Conservation (phyloP, 2,113 vertebrate species). For the Pomatostomus ruficeps region DNA sequence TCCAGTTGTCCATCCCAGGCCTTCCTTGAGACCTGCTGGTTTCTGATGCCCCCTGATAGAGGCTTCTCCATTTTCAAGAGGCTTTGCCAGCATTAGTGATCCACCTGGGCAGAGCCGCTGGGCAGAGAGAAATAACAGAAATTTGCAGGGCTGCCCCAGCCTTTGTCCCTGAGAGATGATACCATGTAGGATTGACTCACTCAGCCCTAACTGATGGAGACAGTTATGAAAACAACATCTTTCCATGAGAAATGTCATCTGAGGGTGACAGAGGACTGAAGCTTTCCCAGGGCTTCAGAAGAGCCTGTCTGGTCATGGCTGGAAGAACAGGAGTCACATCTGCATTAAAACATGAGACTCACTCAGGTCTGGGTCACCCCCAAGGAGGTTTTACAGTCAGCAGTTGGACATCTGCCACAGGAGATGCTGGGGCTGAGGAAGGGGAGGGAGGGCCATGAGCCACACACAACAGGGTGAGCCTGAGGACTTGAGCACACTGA, state of each 20-base stretch:
- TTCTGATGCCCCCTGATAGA: neutral
- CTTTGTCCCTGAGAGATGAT: neutral
- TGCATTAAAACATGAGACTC: fast-evolving
- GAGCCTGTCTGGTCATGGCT: neutral
- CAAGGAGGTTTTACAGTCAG: neutral
- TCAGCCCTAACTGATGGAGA: neutral
- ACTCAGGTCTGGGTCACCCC: neutral
- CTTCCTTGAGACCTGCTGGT: neutral
- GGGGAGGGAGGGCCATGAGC: neutral
- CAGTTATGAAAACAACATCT: no score
- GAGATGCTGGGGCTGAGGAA: neutral
- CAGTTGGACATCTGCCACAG: neutral
- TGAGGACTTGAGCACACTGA: neutral
- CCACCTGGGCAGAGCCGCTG: neutral
- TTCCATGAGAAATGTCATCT: neutral
- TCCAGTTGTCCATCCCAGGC: neutral
- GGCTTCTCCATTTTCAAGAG: neutral
- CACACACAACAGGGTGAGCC: neutral
- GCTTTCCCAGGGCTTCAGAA: neutral
- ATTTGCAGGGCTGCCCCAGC: neutral
- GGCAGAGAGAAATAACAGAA: neutral
- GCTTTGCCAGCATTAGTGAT: neutral
- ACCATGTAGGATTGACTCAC: neutral
- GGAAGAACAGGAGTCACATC: neutral
- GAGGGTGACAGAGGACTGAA: neutral